Conservation (phyloP, 2,797 vertebrate genomes). For the Macrochelys suwanniensis region DNA sequence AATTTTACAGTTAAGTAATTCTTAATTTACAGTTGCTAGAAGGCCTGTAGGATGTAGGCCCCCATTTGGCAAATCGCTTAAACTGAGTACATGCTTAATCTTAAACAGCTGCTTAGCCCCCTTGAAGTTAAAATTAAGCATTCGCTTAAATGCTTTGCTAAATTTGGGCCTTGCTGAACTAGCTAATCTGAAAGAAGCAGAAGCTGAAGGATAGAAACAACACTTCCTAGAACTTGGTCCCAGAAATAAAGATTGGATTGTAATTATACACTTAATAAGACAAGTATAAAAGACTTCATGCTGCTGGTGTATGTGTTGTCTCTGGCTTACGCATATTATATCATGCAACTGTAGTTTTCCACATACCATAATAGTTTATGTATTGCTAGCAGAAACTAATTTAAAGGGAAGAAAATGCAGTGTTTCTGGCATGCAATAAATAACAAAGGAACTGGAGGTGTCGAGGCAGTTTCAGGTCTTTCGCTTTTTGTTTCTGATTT, state of each 20-base stretch:
- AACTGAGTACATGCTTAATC: neutral
- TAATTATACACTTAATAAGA: neutral
- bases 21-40: neutral
- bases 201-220: neutral
- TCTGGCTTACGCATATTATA: neutral
- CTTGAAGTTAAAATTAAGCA: neutral
- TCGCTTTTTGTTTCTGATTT: constrained; percentile 24
- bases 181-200: neutral
- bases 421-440: constrained; percentile 8
- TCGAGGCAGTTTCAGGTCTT: neutral
- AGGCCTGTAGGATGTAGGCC: neutral
- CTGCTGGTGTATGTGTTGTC: neutral
- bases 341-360: neutral
- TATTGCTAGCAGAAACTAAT: neutral
- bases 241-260: neutral
- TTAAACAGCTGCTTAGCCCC: neutral
- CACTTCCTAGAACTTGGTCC: neutral
- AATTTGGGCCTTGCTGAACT: neutral
- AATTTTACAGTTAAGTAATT: neutral
- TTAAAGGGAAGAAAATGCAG: neutral
- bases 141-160: neutral
- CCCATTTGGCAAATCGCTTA: neutral
- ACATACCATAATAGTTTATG: neutral
- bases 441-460: neutral
- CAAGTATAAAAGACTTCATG: neutral